Conservation (phyloP, 1,140 invertebrate species). For the Cotesia vestalis region DNA sequence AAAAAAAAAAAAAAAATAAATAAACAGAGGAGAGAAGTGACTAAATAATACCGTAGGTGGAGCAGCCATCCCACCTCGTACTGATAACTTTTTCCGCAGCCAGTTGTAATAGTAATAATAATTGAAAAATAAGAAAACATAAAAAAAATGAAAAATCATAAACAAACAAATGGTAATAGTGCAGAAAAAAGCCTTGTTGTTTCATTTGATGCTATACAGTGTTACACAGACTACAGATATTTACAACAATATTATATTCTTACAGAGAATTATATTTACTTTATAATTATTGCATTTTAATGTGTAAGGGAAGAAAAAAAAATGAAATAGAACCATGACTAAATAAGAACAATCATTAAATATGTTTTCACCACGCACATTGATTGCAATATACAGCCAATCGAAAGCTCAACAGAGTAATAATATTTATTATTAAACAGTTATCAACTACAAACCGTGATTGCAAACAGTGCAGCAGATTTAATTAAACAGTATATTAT, state of each 20-base stretch:
- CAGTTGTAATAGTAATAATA: slow-evolving; percentile 45
- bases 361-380: slow-evolving; percentile 64
- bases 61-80: slow-evolving; percentile 67
- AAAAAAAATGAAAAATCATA: slow-evolving; percentile 8
- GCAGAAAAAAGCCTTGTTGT: slow-evolving; percentile 58
- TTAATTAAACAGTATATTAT: slow-evolving; percentile 50
- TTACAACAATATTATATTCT: slow-evolving; percentile 69
- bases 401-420: slow-evolving; percentile 65
- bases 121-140: not conserved
- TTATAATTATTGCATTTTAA: slow-evolving; percentile 64
- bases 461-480: slow-evolving; percentile 63
- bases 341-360: slow-evolving; percentile 45
- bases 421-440: slow-evolving; percentile 65
- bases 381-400: slow-evolving; percentile 64
- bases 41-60: slow-evolving; percentile 60
- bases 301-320: slow-evolving; percentile 54
- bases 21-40: slow-evolving; percentile 36
- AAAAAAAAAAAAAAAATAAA: slow-evolving; percentile 32
- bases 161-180: not conserved
- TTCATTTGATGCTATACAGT: slow-evolving; percentile 68
- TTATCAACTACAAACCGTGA: slow-evolving; percentile 62
- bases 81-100: slow-evolving; percentile 60
- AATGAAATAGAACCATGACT: slow-evolving; percentile 18
- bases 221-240: slow-evolving; percentile 69
- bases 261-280: slow-evolving; percentile 69